phyloP scores from a whole-genome alignment of 2,113 vertebrate genomes.

The Hyperopisus bebe region DNA sequence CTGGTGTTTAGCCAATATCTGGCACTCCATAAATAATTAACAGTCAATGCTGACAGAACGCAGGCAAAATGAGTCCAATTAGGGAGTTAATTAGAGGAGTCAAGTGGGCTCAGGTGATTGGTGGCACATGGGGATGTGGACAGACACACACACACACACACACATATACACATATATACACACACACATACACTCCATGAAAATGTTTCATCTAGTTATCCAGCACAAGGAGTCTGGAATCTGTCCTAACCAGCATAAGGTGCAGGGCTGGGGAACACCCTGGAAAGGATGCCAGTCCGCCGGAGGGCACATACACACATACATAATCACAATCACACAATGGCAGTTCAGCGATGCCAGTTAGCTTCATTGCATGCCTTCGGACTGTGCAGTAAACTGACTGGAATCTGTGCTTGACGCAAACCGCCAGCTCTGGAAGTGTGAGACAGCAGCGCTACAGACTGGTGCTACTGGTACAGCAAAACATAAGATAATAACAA shows the following conservation, averaged over 20 bases:
- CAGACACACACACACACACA: background rate
- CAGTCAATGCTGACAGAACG: background rate
- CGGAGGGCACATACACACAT: background rate
- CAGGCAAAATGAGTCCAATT: background rate
- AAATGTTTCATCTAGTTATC: background rate
- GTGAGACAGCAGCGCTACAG: background rate
- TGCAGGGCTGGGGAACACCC: background rate
- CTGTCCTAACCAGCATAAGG: background rate
- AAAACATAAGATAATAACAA: background rate
- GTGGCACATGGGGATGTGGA: background rate
- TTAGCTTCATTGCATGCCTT: background rate
- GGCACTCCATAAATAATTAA: background rate
- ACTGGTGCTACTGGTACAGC: background rate
- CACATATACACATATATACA: background rate
- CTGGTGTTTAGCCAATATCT: background rate
- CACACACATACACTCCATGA: background rate
- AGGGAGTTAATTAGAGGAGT: background rate
- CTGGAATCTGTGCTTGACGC: background rate
- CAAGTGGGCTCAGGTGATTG: background rate
- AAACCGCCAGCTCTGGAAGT: background rate
- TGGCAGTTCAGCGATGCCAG: background rate
- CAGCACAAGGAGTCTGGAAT: background rate
- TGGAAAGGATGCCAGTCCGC: background rate
- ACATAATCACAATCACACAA: background rate
- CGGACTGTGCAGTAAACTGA: background rate